These are phyloP conservation scores for Bradypodion pumilum DNA, from an alignment of 2,797 vertebrate species.

Conservation along the genomic window DNA sequence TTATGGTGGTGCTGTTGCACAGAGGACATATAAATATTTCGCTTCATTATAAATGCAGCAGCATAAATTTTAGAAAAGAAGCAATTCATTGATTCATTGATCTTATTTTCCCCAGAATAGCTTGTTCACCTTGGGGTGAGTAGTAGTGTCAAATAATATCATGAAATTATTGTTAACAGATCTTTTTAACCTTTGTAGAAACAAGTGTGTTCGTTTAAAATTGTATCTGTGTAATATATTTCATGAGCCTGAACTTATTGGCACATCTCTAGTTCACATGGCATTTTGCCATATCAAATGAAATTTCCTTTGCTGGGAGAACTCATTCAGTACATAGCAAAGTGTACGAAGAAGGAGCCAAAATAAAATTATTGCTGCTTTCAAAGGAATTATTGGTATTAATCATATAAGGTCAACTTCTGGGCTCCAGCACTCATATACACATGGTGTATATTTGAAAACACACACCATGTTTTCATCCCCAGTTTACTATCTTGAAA, in stretches of 20 bases:
- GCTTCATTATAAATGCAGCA: not conserved
- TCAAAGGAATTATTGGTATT: constrained; percentile 29
- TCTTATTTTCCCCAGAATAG: constrained; percentile 6
- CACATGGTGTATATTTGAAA: not conserved
- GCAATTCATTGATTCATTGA: not conserved
- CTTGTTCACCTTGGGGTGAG: constrained; percentile 15
- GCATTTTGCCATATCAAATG: constrained; percentile 39
- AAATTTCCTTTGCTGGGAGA: constrained; percentile 37
- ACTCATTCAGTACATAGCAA: constrained; percentile 27
- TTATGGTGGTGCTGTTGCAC: not conserved
- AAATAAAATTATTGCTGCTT: constrained; percentile 11
- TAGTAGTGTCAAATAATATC: constrained; percentile 17
- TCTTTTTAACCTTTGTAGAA: not conserved
- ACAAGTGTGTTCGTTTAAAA: constrained; percentile 45
- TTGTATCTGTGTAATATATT: constrained; percentile 39
- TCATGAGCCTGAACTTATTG: constrained; percentile 38
- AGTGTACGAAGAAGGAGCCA: constrained; percentile 26
- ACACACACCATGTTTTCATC: constrained; percentile 19
- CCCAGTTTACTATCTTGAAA: not conserved
- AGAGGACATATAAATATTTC: not conserved
- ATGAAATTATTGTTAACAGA: constrained; percentile 21
- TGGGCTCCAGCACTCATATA: constrained; percentile 14
- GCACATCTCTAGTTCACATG: constrained; percentile 42
- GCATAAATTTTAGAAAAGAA: not conserved
- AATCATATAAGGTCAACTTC: constrained; percentile 1